phyloP scores from a whole-genome alignment of 2,113 vertebrate species.

The Cynocephalus volans region DNA sequence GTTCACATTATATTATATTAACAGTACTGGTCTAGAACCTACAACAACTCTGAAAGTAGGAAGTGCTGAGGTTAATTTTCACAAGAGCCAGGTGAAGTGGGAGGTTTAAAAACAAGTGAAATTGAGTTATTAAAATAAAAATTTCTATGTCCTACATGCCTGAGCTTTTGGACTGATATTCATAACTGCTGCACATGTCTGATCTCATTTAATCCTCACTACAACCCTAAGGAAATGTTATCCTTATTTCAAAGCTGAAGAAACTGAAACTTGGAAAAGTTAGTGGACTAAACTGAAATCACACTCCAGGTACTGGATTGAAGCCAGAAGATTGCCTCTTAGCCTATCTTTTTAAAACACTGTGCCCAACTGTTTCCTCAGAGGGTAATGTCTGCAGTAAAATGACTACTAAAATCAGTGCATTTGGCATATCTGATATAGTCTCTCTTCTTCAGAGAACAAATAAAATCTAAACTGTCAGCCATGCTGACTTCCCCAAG shows the following conservation, averaged over 20 bases:
- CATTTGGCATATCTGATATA: neutral
- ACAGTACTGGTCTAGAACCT: neutral
- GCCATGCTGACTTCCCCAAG: neutral
- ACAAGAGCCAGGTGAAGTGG: neutral
- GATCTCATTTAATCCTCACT: neutral
- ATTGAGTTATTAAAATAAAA: constrained; percentile 20
- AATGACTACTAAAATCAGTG: neutral
- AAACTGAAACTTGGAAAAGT: neutral
- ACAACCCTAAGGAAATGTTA: neutral
- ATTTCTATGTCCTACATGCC: neutral
- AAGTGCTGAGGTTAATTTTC: neutral
- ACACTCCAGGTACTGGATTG: neutral
- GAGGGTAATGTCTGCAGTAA: neutral
- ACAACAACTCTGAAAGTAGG: neutral
- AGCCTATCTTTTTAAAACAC: neutral
- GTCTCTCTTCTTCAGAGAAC: neutral
- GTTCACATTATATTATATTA: neutral
- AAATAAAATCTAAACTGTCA: constrained; percentile 7
- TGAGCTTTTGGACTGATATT: neutral
- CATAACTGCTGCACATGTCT: neutral
- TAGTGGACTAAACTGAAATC: neutral
- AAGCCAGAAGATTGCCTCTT: neutral
- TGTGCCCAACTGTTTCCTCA: neutral
- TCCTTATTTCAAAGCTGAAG: neutral
- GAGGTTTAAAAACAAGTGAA: neutral